Conservation (phyloP, 2,797 vertebrate species). For the Epinephelus awoara region DNA sequence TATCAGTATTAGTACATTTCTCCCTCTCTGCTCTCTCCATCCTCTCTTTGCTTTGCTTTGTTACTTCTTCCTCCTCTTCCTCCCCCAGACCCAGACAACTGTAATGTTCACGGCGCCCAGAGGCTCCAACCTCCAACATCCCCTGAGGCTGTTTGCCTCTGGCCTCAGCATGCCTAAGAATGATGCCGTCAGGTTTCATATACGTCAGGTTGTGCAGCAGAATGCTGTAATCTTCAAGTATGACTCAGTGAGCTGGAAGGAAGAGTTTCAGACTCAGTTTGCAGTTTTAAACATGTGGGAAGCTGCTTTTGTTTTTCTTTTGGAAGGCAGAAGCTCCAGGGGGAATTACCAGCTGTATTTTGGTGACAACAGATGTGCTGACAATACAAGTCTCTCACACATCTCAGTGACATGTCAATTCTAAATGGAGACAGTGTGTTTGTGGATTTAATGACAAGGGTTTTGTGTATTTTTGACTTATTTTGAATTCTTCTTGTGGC, state of each 20-base stretch:
- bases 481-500: background rate
- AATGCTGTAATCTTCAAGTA: background rate
- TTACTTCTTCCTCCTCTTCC: background rate
- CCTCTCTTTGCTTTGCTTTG: background rate
- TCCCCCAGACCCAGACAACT: constrained; percentile 27
- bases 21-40: background rate
- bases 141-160: background rate
- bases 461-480: background rate
- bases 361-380: background rate
- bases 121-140: constrained; percentile 2
- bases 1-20: constrained; percentile 23
- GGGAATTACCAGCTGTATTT: too few species aligned
- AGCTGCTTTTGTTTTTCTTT: background rate
- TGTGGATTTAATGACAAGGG: background rate
- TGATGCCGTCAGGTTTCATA: background rate
- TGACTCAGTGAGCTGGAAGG: constrained; percentile 7
- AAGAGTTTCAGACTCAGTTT: background rate
- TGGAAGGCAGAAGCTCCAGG: background rate
- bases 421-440: background rate
- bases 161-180: background rate
- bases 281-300: background rate
- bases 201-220: constrained; percentile 13
- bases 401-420: too few species aligned
- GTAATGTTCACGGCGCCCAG: constrained; percentile 39
- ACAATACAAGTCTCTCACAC: background rate